Conservation (phyloP, 2,797 vertebrate species). For the Notolabrus celidotus region DNA sequence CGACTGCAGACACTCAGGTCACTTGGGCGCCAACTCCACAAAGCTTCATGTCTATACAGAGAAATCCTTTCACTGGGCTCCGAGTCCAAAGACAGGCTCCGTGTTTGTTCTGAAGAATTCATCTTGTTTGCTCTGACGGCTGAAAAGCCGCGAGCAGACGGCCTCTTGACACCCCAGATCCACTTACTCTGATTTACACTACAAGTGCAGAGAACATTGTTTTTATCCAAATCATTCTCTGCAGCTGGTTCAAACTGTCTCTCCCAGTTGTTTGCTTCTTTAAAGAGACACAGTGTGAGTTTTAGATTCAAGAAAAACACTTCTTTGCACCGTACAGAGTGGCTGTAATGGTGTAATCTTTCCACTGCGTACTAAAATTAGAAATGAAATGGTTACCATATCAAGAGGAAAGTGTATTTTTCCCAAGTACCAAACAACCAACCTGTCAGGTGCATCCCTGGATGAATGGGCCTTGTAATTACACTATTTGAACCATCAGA, state of each 20-base stretch:
- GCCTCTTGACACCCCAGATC: background rate
- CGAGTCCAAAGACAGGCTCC: constrained; percentile 20
- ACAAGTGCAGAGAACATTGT: background rate
- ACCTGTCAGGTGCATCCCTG: too few relatives aligned
- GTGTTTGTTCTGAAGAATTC: constrained; percentile 28
- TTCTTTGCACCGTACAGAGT: background rate
- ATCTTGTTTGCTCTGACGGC: constrained; percentile 22
- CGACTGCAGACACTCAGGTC: background rate
- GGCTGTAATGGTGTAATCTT: background rate
- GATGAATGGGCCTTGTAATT: too few relatives aligned
- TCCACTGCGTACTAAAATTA: background rate
- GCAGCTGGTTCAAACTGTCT: background rate
- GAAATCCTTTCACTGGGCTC: constrained; percentile 13
- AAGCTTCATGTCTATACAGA: constrained; percentile 37
- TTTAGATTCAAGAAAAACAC: background rate
- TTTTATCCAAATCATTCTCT: background rate
- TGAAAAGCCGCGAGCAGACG: background rate
- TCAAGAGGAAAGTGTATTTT: background rate
- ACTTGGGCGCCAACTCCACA: background rate
- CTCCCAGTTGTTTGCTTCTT: constrained; percentile 3
- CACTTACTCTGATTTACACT: constrained; percentile 7
- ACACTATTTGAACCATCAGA: too few relatives aligned
- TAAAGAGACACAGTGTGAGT: background rate
- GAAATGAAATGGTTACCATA: background rate
- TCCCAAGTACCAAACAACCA: background rate